Conservation (phyloP, 35 echinoderm and acorn worm species). For the Amphiura filiformis region DNA sequence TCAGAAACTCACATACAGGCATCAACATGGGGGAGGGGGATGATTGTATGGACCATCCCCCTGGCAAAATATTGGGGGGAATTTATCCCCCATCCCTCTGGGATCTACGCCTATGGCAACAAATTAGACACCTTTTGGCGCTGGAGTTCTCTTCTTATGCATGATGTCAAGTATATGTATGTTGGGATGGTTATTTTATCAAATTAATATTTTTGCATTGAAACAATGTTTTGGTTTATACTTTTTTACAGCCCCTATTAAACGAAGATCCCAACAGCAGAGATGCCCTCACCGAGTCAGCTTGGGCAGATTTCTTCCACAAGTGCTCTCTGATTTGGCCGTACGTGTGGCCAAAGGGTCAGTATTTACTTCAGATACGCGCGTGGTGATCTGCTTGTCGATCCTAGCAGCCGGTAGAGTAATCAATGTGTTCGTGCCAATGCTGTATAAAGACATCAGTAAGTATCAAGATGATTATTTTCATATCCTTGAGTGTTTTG, state of each 20-base stretch:
- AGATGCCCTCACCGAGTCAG: slow-evolving; percentile 53
- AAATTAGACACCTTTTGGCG: not conserved
- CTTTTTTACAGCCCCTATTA: not conserved
- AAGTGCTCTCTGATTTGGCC: slow-evolving; percentile 83
- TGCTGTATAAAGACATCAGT: slow-evolving; percentile 84
- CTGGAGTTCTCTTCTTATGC: too few relatives aligned
- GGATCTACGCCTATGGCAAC: too few relatives aligned
- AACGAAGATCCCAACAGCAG: not conserved
- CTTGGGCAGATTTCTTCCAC: slow-evolving; percentile 65
- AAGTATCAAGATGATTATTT: too few relatives aligned
- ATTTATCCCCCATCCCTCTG: too few relatives aligned
- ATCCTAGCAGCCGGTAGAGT: slow-evolving; percentile 66
- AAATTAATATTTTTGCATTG: not conserved
- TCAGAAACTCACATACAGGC: too few relatives aligned
- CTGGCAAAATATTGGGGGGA: too few relatives aligned
- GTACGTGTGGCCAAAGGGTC: slow-evolving; percentile 89
- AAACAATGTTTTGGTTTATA: not conserved
- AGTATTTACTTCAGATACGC: slow-evolving; percentile 63
- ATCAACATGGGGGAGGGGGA: too few relatives aligned
- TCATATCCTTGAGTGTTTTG: not conserved
- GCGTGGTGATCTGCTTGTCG: slow-evolving; percentile 75
- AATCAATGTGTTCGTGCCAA: slow-evolving; percentile 89
- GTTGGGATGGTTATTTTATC: not conserved
- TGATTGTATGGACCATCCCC: too few relatives aligned
- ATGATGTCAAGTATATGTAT: too few relatives aligned